These are phyloP conservation scores for Drosophila tani DNA, from an alignment of 1,140 invertebrate genomes.

Conservation along the genomic window DNA sequence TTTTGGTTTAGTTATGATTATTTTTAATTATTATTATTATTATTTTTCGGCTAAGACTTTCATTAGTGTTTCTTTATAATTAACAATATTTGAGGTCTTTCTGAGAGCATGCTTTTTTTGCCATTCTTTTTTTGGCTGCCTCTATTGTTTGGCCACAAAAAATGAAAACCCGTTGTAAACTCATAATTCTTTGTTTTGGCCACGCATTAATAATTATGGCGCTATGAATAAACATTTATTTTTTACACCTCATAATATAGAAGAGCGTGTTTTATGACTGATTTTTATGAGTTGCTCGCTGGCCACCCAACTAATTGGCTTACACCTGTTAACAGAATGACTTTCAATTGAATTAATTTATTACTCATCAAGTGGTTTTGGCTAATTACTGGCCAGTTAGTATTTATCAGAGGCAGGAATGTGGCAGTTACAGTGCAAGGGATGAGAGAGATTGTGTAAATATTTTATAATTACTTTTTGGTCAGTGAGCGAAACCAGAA, in stretches of 20 bases:
- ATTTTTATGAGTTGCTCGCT: constrained; percentile 15
- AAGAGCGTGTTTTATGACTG: constrained; percentile 4
- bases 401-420: constrained; percentile 6
- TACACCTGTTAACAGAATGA: constrained; percentile 35
- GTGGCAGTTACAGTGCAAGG: not conserved
- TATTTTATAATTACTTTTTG: not conserved
- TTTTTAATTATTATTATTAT: no score
- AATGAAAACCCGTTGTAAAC: not conserved
- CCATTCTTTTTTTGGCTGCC: not conserved
- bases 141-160: constrained; percentile 15
- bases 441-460: constrained; percentile 13
- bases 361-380: constrained; percentile 38
- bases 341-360: constrained; percentile 33
- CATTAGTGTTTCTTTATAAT: no score
- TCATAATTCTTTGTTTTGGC: not conserved
- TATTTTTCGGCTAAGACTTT: no score
- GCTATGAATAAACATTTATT: constrained; percentile 32
- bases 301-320: constrained; percentile 19
- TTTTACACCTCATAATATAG: constrained; percentile 35
- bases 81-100: no score
- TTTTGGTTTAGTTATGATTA: no score
- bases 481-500: not conserved
- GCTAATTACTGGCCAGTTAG: constrained; percentile 14
- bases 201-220: constrained; percentile 4
- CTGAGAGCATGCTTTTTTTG: no score